A percentile compares a stretch with the other conserved stretches of the same genome.
phyloP scores from a whole-genome alignment of 37 sponge, comb jelly and placozoan genomes.

The Lycopodina hypogea region DNA sequence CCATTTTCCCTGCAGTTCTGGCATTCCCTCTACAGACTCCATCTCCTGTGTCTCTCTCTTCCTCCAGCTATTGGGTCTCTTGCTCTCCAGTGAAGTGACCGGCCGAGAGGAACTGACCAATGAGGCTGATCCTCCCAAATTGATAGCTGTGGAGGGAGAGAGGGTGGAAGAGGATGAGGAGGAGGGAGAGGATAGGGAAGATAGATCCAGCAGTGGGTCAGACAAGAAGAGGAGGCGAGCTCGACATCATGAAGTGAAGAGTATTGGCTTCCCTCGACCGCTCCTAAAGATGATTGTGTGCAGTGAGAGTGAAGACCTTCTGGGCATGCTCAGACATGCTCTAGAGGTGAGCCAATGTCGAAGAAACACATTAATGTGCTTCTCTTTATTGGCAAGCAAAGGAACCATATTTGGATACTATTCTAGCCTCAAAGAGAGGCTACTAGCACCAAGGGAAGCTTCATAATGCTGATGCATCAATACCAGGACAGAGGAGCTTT shows the following conservation, averaged over 20 bases:
- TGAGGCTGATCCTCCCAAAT: no score
- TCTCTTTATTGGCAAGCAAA: no score
- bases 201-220: not conserved
- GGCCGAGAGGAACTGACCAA: not conserved
- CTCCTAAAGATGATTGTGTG: slow-evolving; percentile 27
- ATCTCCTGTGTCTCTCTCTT: slow-evolving; percentile 47
- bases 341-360: slow-evolving; percentile 12
- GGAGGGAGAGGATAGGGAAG: not conserved
- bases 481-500: no score
- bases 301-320: slow-evolving; percentile 7
- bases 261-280: slow-evolving; percentile 19
- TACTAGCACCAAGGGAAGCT: no score
- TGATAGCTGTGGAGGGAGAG: not conserved
- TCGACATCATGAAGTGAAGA: slow-evolving; percentile 9
- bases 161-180: not conserved
- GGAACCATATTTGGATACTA: no score
- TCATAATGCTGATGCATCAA: no score
- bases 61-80: slow-evolving; percentile 29
- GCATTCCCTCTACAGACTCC: slow-evolving; percentile 16
- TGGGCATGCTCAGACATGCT: slow-evolving; percentile 32
- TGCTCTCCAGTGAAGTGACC: slow-evolving; percentile 25
- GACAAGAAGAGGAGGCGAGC: not conserved
- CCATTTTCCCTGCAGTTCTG: not conserved
- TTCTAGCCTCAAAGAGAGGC: no score
- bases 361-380: no score